A percentile compares a stretch with the other conserved stretches of the same genome.
phyloP scores from a whole-genome alignment of 2,797 vertebrate species.

The Anas flavirostris region DNA sequence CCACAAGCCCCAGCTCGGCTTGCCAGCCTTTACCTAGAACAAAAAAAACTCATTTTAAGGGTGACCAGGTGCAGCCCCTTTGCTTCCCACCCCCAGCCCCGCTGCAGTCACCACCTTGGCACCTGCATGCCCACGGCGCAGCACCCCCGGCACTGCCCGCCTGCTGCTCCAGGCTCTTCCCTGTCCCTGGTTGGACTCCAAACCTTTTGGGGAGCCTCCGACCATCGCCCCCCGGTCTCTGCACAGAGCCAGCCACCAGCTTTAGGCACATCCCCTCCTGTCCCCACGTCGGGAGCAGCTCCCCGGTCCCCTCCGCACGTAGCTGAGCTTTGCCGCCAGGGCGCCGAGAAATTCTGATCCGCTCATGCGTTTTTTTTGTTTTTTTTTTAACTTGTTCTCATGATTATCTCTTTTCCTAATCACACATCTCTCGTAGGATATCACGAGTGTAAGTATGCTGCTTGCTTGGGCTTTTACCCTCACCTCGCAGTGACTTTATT shows the following conservation, averaged over 20 bases:
- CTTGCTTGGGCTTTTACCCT: slow-evolving; percentile 61
- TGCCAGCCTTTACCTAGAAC: background rate
- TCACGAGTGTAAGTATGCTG: slow-evolving; percentile 83
- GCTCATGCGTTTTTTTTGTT: background rate
- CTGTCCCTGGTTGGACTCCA: fast-evolving
- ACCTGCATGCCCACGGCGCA: background rate
- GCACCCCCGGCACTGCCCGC: background rate
- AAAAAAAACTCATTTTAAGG: background rate
- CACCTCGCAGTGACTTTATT: slow-evolving; percentile 53
- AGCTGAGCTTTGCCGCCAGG: background rate
- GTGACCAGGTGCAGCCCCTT: fast-evolving
- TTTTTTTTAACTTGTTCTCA: slow-evolving; percentile 25
- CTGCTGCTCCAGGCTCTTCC: background rate
- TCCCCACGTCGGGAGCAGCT: background rate
- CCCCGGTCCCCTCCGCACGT: background rate
- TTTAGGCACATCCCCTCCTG: background rate
- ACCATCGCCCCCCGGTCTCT: background rate
- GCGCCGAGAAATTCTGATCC: background rate
- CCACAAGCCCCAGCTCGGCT: background rate
- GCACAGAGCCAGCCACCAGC: fast-evolving
- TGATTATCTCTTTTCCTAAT: slow-evolving; percentile 69
- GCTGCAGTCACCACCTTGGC: background rate
- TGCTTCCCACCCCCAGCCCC: background rate
- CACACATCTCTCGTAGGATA: slow-evolving; percentile 77
- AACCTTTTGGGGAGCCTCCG: background rate